Evolutionary conservation across 2,797 vertebrate species (phyloP).

Genomic region (Chrysocyon brachyurus): DNA sequence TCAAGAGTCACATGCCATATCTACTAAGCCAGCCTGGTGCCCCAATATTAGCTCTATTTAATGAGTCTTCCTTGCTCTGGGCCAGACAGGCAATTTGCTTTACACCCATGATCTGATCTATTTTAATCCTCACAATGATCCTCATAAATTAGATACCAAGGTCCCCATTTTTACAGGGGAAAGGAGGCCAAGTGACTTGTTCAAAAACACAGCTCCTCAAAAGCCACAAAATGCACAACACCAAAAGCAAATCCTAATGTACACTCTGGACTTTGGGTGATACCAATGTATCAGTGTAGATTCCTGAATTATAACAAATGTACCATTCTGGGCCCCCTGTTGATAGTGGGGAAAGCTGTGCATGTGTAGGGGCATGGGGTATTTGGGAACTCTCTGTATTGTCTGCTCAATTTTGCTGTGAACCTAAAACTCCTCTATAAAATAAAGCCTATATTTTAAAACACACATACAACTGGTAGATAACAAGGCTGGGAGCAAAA

Average conservation of each 20-base stretch:
- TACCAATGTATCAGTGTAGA: too few species aligned
- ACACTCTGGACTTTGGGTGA: background rate
- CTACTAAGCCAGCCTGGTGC: background rate
- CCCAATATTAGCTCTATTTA: background rate
- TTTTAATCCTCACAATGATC: background rate
- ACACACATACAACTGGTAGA: background rate
- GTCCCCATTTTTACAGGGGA: background rate
- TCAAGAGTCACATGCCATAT: background rate
- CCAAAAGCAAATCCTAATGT: background rate
- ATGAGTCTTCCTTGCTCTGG: background rate
- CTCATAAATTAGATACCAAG: background rate
- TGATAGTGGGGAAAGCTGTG: too few species aligned
- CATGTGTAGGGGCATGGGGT: rapidly evolving
- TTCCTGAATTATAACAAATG: background rate
- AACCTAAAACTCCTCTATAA: conserved; percentile 28
- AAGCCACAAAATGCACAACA: background rate
- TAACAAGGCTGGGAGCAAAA: background rate
- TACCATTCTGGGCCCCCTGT: rapidly evolving
- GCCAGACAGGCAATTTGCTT: background rate
- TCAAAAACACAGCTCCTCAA: conserved; percentile 19
- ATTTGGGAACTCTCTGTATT: background rate
- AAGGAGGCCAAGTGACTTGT: background rate
- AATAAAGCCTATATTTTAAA: background rate
- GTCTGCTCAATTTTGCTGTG: background rate
- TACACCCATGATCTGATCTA: background rate